phyloP scores from a whole-genome alignment of 2,888 invertebrate genomes.

The Sicus ferrugineus region DNA sequence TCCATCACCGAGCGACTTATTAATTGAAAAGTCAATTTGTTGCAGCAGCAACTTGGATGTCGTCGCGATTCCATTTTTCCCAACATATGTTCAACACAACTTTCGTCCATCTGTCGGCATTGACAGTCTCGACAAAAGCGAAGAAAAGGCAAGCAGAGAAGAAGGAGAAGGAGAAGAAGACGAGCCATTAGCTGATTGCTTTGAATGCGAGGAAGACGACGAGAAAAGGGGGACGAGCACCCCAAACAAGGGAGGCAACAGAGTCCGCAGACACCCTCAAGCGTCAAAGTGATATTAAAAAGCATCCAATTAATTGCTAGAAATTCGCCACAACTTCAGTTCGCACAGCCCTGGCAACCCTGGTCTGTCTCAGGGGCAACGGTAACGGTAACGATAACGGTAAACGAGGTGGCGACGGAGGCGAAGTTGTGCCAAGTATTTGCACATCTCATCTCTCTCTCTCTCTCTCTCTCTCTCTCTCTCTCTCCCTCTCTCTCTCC shows the following conservation, averaged over 20 bases:
- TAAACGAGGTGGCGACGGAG: neutral
- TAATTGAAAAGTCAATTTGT: neutral
- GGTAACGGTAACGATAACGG: neutral
- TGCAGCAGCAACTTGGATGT: neutral
- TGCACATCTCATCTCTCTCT: too few species aligned
- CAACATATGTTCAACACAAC: constrained; percentile 15
- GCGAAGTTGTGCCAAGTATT: neutral
- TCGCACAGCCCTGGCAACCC: too few species aligned
- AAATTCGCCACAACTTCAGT: neutral
- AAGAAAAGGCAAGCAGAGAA: neutral
- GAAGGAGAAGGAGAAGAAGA: neutral
- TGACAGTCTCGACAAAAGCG: neutral
- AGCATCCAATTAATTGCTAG: constrained; percentile 10
- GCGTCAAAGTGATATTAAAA: neutral
- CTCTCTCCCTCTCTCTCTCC: too few species aligned
- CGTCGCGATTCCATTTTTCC: neutral
- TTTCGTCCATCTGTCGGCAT: constrained; percentile 8
- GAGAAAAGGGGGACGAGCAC: too few species aligned
- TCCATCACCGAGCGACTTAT: neutral
- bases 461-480: too few species aligned
- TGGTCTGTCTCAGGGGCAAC: neutral
- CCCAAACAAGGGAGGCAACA: neutral
- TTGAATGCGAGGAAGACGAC: neutral
- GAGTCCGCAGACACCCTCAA: neutral
- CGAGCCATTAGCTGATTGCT: constrained; percentile 5